Conservation (phyloP, 2,888 invertebrate species). For the Lamellibrachia satsuma region DNA sequence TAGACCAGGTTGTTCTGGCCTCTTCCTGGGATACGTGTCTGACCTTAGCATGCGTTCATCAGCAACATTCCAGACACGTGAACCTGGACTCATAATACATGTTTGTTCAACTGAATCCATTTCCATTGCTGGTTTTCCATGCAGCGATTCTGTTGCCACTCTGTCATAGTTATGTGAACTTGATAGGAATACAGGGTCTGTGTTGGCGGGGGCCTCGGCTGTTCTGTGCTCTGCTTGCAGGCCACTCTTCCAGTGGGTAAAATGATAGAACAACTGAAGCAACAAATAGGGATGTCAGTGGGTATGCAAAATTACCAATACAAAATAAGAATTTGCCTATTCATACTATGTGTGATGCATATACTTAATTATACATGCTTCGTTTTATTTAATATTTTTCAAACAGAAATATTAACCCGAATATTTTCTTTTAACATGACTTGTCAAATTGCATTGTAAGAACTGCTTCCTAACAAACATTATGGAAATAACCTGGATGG, state of each 20-base stretch:
- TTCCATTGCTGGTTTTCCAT: neutral
- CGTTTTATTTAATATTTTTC: neutral
- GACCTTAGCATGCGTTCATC: neutral
- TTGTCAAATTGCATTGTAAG: neutral
- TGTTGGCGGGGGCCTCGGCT: neutral
- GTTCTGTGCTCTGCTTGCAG: neutral
- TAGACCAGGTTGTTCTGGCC: neutral
- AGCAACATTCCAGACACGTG: neutral
- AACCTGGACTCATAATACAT: neutral
- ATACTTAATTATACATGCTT: too few relatives aligned
- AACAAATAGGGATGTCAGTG: neutral
- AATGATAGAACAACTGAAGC: neutral
- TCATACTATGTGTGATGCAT: neutral
- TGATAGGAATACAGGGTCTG: neutral
- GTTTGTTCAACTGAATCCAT: neutral
- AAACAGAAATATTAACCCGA: neutral
- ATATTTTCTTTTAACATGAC: neutral
- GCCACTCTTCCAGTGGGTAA: neutral
- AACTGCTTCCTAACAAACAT: neutral
- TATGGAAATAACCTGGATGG: conserved; percentile 33
- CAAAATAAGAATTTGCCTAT: neutral
- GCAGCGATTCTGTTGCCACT: neutral
- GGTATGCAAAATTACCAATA: neutral
- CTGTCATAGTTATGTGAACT: neutral
- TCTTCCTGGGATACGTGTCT: neutral